Evolutionary conservation across 2,113 vertebrate genomes (phyloP), one percentile per base, ranked within the genome.

Genomic region (Sebastes fasciatus): DNA sequence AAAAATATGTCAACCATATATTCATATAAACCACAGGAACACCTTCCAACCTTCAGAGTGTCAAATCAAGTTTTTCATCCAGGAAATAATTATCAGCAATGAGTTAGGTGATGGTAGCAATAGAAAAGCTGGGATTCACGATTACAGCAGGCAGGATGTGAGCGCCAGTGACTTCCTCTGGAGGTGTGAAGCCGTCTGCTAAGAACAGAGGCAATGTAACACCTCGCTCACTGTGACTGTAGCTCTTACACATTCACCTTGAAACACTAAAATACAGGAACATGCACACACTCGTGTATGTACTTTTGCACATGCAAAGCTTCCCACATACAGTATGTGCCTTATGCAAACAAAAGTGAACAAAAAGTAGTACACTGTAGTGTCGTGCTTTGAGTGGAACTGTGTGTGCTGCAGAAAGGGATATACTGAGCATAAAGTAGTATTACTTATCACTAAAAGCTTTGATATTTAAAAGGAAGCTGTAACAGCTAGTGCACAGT

Each of bases 161-260:
- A 77, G 45, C 71, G 45, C 49, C 74, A n/a, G 61, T 68, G 63
- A 51, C 73, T 86, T 85, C 65, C 88, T 83, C 34, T 58, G 45
- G 34, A 88, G 62, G 81, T 90, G 88, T 80, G 85, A 93, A 89
- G 55, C 61, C 26, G n/a, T 58, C 52, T 79, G 77, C 86, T 85
- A 83, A 81, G 85, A 84, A 87, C 52, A 67, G 85, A 86, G 48
- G 45, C 77, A 83, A 78, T 83, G 79, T 89, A 84, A 80, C 90
- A 80, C 89, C 80, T 84, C 16, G 0, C 77, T 55, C 1, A 19
- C 80, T 48, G 52, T 17, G 34, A 34, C 34, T 34, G 40, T 4
- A 66, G 71, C 58, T 73, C 64, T 83, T 63, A 74, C 73, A 86
- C 65, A n/a, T 72, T 84, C 74, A 87, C 62, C 78, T 80, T 79